A percentile compares a stretch with the other conserved stretches of the same genome.
These are phyloP conservation scores for Macaria notata DNA, from an alignment of 2,888 invertebrate species.

Conservation along the genomic window DNA sequence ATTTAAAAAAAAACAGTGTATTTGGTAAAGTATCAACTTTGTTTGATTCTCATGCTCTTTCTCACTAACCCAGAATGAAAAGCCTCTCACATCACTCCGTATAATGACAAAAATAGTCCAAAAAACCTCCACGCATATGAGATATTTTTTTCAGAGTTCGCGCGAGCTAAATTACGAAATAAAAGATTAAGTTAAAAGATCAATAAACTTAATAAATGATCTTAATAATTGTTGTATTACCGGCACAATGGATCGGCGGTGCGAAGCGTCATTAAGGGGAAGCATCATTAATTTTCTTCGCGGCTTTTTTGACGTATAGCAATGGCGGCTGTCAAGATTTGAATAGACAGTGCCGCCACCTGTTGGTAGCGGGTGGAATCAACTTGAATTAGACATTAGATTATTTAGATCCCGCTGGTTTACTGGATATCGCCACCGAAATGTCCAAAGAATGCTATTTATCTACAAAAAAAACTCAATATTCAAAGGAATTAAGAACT, in stretches of 20 bases:
- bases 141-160: conserved; percentile 79
- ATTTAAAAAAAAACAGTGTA: too few relatives aligned
- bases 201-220: conserved; percentile 83
- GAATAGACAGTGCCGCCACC: conserved; percentile 79
- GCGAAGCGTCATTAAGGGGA: conserved; percentile 81
- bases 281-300: conserved; percentile 83
- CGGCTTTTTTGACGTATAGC: conserved; percentile 79
- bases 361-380: conserved; percentile 70
- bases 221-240: conserved; percentile 83
- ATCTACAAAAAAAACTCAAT: too few relatives aligned
- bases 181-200: conserved; percentile 83
- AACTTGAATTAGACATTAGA: conserved; percentile 71
- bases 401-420: conserved; percentile 66
- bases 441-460: conserved; percentile 48
- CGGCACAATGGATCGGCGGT: conserved; percentile 81
- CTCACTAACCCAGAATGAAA: conserved; percentile 69
- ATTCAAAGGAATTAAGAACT: too few relatives aligned
- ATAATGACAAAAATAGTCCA: conserved; percentile 83
- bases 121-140: conserved; percentile 80
- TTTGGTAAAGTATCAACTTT: too few relatives aligned
- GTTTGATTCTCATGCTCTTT: too few relatives aligned
- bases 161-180: conserved; percentile 81
- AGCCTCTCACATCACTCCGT: conserved; percentile 80
- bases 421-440: conserved; percentile 77
- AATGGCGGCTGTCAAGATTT: conserved; percentile 81